Conservation (phyloP, 2,888 invertebrate genomes). For the Eupithecia exiguata region DNA sequence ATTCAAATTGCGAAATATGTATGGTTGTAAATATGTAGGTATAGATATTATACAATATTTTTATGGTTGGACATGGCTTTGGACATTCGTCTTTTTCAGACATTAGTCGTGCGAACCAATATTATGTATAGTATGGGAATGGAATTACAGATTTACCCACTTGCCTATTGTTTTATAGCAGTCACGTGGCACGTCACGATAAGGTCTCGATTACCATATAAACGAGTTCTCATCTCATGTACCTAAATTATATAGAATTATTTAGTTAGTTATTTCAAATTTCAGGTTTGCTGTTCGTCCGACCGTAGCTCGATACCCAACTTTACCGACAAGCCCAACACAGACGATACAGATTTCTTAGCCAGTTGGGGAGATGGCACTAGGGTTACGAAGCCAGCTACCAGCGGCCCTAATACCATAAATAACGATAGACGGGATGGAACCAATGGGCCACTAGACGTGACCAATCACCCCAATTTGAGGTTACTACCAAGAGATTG, state of each 20-base stretch:
- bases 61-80: too few relatives aligned
- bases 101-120: too few relatives aligned
- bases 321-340: constrained; percentile 8
- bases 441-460: constrained; percentile 26
- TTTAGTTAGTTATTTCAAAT: constrained; percentile 15
- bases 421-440: constrained; percentile 15
- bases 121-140: not conserved
- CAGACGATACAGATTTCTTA: constrained; percentile 11
- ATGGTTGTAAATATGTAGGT: too few relatives aligned
- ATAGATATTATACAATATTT: too few relatives aligned
- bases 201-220: not conserved
- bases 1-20: too few relatives aligned
- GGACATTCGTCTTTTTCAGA: too few relatives aligned
- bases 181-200: not conserved
- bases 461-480: constrained; percentile 49
- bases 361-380: constrained; percentile 21
- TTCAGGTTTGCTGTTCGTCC: constrained; percentile 58
- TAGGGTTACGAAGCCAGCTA: constrained; percentile 5
- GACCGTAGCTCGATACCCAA: constrained; percentile 12
- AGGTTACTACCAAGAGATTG: constrained; percentile 74
- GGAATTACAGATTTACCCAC: not conserved
- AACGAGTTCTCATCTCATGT: not conserved
- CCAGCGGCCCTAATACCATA: constrained; percentile 14
- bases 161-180: not conserved
- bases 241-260: not conserved